Percentiles rank a stretch among this genome's conserved stretches.
Evolutionary conservation across 2,888 invertebrate species (phyloP).

Genomic region (Campopleginae sp.): DNA sequence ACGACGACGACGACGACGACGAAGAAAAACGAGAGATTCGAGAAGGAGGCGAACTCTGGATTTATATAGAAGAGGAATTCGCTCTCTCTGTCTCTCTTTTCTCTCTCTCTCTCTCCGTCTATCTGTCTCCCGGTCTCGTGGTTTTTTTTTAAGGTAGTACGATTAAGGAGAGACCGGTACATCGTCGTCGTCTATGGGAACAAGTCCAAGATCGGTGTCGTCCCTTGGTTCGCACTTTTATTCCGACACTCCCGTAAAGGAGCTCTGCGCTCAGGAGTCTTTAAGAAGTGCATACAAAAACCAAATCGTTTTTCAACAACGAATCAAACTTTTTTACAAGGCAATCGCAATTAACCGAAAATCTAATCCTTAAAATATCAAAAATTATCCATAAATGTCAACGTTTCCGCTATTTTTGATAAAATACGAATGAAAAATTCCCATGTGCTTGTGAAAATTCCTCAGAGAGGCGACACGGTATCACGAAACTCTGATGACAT

Average conservation of each 20-base stretch:
- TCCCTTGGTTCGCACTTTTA: conserved; percentile 38
- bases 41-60: conserved; percentile 43
- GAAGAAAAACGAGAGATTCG: conserved; percentile 40
- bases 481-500: too few species aligned
- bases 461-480: too few species aligned
- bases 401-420: too few species aligned
- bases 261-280: conserved; percentile 46
- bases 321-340: not conserved
- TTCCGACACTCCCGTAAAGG: conserved; percentile 58
- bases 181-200: conserved; percentile 63
- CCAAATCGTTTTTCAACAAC: conserved; percentile 39
- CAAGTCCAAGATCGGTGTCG: conserved; percentile 55
- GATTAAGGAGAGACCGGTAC: conserved; percentile 69
- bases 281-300: conserved; percentile 40
- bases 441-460: too few species aligned
- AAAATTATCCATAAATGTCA: too few species aligned
- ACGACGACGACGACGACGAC: conserved; percentile 30
- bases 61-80: conserved; percentile 44
- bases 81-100: not conserved
- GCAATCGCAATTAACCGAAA: not conserved
- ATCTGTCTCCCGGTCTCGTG: conserved; percentile 27
- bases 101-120: conserved; percentile 17
- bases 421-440: too few species aligned
- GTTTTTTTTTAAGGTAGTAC: conserved; percentile 44
- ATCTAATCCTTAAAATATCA: not conserved